Evolutionary conservation across 1,140 invertebrate genomes (phyloP), one percentile per base, ranked within the genome.

Genomic region (Acromyrmex charruanus): DNA sequence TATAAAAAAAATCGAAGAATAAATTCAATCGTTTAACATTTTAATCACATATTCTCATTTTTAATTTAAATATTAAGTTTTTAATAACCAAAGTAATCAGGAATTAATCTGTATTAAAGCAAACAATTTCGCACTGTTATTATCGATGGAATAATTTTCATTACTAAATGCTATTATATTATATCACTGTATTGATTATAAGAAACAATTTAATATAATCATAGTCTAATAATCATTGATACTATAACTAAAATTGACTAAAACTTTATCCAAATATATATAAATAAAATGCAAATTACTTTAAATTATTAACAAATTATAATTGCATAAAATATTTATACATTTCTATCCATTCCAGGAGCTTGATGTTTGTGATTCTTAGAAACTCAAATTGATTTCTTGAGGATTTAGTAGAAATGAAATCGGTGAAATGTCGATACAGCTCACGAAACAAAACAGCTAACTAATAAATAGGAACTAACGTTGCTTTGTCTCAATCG

Each of bases 401-500:
- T n/a, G 58, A 49, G 18, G 7, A 63, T 84, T 84, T 75, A 84
- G 74, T 39, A 53, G 61, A 16, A 72, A 85, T 39, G 51, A 39
- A 39, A 39, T 10, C 58, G 59, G n/a, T 9, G 21, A 51, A 74
- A 61, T 18, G 51, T 18, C 74, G 55, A 84, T 65, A 71, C 69
- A n/a, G 14, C 55, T 75, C 25, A 55, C 74, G 25, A 35, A 79
- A 49, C 71, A 92, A 92, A 93, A 92, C 88, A 90, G 80, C 90
- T 90, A 92, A 92, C 91, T 94, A 93, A 94, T 94, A 94, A 94
- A 93, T 90, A 93, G 85, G 90, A 93, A 92, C 87, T 91, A 92
- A 92, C 91, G 91, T 94, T 92, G 53, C 82, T 94, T 94, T 93
- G 93, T 93, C 94, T 93, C 90, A 94, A 94, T 94, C 93, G 93